Evolutionary conservation across 2,113 vertebrate species (phyloP).

Genomic region (Misgurnus anguillicaudatus): DNA sequence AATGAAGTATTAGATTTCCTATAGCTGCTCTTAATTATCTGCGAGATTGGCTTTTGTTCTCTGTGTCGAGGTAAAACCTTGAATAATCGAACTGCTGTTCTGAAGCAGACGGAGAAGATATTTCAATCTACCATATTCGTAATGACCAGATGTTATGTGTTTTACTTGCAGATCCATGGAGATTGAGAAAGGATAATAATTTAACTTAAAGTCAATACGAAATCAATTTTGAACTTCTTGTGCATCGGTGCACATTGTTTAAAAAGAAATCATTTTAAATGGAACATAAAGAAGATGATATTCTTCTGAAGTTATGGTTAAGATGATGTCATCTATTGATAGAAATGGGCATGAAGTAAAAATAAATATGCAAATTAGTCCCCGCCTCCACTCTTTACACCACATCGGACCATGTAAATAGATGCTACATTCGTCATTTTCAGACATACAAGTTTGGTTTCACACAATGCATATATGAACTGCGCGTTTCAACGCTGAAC

Average conservation of each 20-base stretch:
- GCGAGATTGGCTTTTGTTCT: constrained; percentile 18
- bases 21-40: constrained; percentile 29
- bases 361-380: no score
- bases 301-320: no score
- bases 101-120: not conserved
- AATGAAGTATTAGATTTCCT: constrained; percentile 11
- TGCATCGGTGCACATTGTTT: not conserved
- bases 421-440: no score
- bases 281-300: no score
- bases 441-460: no score
- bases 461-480: no score
- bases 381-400: no score
- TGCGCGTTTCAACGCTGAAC: no score
- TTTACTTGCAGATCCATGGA: not conserved
- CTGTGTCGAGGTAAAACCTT: not conserved
- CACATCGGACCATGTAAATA: no score
- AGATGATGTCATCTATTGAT: no score
- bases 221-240: not conserved
- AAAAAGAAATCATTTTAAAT: no score
- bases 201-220: not conserved
- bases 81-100: not conserved
- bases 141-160: not conserved
- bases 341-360: no score
- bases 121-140: not conserved
- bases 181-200: not conserved